Evolutionary conservation across 2,797 vertebrate species (phyloP).

Genomic region (Danio kyathit): DNA sequence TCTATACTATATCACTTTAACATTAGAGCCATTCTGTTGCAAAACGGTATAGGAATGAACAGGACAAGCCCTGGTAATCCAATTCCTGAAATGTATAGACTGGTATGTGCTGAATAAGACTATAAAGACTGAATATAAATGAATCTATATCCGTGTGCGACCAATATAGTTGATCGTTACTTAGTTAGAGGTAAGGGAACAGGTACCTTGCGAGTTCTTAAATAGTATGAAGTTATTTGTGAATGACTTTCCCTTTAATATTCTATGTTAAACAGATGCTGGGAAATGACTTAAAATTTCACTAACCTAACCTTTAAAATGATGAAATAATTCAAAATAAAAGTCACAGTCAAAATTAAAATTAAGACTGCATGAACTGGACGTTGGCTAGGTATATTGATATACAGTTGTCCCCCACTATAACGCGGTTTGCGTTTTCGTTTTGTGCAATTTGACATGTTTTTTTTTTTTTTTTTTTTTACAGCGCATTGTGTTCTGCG

Average conservation of each 20-base stretch:
- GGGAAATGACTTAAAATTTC: not conserved
- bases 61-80: slow-evolving; percentile 75
- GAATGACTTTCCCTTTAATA: not conserved
- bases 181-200: not conserved
- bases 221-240: not conserved
- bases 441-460: too few species aligned
- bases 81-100: slow-evolving; percentile 74
- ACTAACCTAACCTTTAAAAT: not conserved
- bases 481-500: too few species aligned
- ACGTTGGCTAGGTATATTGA: too few species aligned
- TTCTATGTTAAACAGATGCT: not conserved
- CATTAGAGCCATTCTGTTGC: slow-evolving; percentile 67
- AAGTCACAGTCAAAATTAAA: slow-evolving; percentile 11
- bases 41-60: slow-evolving; percentile 50
- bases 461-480: too few species aligned
- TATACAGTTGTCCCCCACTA: too few species aligned
- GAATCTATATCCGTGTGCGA: not conserved
- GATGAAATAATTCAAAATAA: not conserved
- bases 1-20: slow-evolving; percentile 63
- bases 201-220: not conserved
- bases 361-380: too few species aligned
- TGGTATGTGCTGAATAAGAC: slow-evolving; percentile 59
- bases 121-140: slow-evolving; percentile 1
- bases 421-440: too few species aligned
- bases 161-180: not conserved